phyloP scores from a whole-genome alignment of 2,113 vertebrate species.

The Tylochromis polylepis region DNA sequence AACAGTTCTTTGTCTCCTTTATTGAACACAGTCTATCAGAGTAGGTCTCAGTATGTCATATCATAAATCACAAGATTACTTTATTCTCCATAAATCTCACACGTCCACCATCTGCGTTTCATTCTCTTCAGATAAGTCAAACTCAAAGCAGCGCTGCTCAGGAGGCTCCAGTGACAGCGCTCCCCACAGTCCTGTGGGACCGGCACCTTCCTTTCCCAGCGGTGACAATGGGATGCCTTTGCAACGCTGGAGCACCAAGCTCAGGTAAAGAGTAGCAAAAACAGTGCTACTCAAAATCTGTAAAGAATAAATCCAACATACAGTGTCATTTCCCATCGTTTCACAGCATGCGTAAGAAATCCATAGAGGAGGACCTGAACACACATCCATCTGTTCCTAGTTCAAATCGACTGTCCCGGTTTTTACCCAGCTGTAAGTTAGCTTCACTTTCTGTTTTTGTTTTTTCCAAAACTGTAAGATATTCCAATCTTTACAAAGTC shows the following conservation, averaged over 20 bases:
- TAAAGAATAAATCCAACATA: neutral
- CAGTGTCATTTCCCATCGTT: neutral
- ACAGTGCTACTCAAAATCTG: neutral
- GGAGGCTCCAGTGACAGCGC: slow-evolving; percentile 66
- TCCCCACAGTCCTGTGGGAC: slow-evolving; percentile 71
- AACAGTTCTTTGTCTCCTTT: neutral
- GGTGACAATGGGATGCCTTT: slow-evolving; percentile 59
- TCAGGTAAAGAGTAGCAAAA: slow-evolving; percentile 49
- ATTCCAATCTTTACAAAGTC: neutral
- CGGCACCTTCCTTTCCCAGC: slow-evolving; percentile 52
- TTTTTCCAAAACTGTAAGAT: neutral
- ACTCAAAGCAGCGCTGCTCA: slow-evolving; percentile 61
- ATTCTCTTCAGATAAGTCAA: slow-evolving; percentile 64
- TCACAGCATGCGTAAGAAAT: slow-evolving; percentile 70
- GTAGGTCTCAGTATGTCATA: neutral
- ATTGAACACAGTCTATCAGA: neutral
- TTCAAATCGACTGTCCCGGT: slow-evolving; percentile 80
- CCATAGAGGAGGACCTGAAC: slow-evolving; percentile 63
- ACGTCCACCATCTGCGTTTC: neutral
- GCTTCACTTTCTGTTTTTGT: neutral
- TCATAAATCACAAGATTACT: neutral
- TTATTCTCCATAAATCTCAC: neutral
- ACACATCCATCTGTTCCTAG: slow-evolving; percentile 24
- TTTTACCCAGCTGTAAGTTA: slow-evolving; percentile 81
- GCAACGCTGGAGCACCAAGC: slow-evolving; percentile 66